Evolutionary conservation across 2,113 vertebrate species (phyloP).

Genomic region (Anser brachyrhynchus): DNA sequence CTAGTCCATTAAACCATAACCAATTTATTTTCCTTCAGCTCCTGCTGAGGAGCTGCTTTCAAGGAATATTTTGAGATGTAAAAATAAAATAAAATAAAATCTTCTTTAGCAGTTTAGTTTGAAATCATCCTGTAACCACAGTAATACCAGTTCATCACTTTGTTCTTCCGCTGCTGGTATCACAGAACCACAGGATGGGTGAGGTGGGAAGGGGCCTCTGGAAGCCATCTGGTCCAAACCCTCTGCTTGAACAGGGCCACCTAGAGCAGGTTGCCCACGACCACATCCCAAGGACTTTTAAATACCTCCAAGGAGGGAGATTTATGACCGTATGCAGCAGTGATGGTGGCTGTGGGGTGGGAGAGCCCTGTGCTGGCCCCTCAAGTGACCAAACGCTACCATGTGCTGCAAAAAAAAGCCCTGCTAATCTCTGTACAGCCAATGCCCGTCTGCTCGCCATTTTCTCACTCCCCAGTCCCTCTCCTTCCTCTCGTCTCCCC

Average conservation of each 20-base stretch:
- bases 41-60: slow-evolving; percentile 24
- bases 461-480: not conserved
- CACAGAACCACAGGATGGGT: not conserved
- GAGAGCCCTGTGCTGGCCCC: not conserved
- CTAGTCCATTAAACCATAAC: not conserved
- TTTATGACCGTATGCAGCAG: not conserved
- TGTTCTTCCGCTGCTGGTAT: not conserved
- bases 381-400: not conserved
- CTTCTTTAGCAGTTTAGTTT: not conserved
- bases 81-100: not conserved
- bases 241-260: not conserved
- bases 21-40: slow-evolving; percentile 21
- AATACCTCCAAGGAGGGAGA: not conserved
- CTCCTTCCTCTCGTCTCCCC: not conserved
- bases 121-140: not conserved
- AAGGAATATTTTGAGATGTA: slow-evolving; percentile 17
- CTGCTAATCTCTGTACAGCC: not conserved
- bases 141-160: not conserved
- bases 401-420: not conserved
- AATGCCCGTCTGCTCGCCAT: not conserved
- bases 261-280: not conserved
- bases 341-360: not conserved
- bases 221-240: not conserved
- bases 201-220: not conserved
- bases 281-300: not conserved